phyloP scores from a whole-genome alignment of 1,140 invertebrate species.

The Zelostemma sp. region DNA sequence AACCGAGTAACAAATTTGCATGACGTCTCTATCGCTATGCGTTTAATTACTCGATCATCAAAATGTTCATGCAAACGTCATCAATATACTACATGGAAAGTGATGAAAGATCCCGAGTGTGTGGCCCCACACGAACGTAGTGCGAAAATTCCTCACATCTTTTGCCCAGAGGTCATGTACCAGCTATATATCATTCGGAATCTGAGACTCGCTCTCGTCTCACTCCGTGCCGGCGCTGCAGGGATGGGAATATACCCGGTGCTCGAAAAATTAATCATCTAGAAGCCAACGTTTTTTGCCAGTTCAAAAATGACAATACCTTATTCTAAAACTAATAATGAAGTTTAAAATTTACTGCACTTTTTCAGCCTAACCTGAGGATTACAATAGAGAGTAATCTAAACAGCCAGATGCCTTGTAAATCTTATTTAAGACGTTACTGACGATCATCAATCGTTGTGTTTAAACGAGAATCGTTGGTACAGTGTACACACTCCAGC shows the following conservation, averaged over 20 bases:
- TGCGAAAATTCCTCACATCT: slow-evolving; percentile 20
- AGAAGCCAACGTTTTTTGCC: too few species aligned
- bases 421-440: too few species aligned
- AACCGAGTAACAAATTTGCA: too few species aligned
- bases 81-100: slow-evolving; percentile 3
- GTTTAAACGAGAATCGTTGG: slow-evolving; percentile 5
- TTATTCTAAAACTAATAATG: too few species aligned
- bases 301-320: too few species aligned
- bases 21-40: neutral
- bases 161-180: slow-evolving; percentile 14
- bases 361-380: too few species aligned
- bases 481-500: slow-evolving; percentile 31
- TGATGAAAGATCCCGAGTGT: slow-evolving; percentile 11
- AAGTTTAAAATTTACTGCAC: too few species aligned
- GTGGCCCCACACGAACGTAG: slow-evolving; percentile 6
- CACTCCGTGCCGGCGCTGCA: slow-evolving; percentile 4
- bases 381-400: too few species aligned
- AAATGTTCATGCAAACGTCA: slow-evolving; percentile 12
- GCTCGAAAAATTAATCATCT: neutral
- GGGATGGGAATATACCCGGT: slow-evolving; percentile 6
- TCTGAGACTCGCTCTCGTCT: slow-evolving; percentile 20
- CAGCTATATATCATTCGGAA: slow-evolving; percentile 16
- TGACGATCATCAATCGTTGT: slow-evolving; percentile 14
- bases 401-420: too few species aligned
- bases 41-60: neutral